A percentile compares a stretch with the other conserved stretches of the same genome.
These are phyloP conservation scores for Squalus acanthias DNA, from an alignment of 2,797 vertebrate genomes.

Conservation along the genomic window DNA sequence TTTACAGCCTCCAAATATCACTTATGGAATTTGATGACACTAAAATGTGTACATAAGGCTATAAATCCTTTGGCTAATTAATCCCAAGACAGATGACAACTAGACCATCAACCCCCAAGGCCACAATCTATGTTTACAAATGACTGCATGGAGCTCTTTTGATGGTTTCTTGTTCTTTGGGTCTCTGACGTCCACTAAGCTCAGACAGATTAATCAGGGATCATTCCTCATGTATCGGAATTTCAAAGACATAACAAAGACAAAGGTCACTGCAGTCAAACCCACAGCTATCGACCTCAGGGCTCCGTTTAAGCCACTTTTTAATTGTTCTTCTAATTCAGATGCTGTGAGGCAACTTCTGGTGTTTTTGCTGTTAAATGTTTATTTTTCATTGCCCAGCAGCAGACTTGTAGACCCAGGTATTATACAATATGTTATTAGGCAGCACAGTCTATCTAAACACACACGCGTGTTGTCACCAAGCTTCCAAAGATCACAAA, in stretches of 20 bases:
- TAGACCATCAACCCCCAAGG: not conserved
- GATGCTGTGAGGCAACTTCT: not conserved
- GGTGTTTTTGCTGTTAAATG: not conserved
- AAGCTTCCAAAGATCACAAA: not conserved
- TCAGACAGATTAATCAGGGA: not conserved
- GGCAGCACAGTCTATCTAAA: not conserved
- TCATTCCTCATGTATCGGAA: not conserved
- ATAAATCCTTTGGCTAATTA: not conserved
- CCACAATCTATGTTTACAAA: not conserved
- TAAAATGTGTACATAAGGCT: not conserved
- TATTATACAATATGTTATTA: too few species aligned
- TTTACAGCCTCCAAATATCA: not conserved
- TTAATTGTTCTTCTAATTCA: not conserved
- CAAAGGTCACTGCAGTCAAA: not conserved
- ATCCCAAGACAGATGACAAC: not conserved
- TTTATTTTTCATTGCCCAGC: not conserved
- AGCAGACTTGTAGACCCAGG: not conserved
- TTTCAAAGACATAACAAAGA: not conserved
- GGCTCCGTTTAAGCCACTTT: not conserved
- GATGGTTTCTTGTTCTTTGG: not conserved
- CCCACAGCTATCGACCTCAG: not conserved
- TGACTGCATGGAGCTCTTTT: not conserved
- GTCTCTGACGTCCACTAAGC: not conserved
- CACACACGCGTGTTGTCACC: not conserved
- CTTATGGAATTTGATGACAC: not conserved